Evolutionary conservation across 2,113 vertebrate genomes (phyloP).

Genomic region (Tiliqua scincoides): DNA sequence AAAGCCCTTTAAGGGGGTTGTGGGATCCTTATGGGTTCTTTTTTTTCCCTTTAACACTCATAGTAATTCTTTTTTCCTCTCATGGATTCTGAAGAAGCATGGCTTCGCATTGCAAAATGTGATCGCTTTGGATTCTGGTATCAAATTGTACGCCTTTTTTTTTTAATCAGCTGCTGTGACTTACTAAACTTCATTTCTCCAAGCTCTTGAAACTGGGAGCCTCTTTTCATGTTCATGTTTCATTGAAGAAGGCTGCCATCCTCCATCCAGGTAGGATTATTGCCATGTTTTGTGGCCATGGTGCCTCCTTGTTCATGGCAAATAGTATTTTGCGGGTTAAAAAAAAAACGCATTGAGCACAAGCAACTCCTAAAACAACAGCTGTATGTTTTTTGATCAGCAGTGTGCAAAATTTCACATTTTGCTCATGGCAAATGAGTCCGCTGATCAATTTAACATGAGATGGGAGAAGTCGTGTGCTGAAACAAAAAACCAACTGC

Average conservation of each 20-base stretch:
- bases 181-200: neutral
- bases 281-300: neutral
- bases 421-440: neutral
- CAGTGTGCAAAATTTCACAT: neutral
- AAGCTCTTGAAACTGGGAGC: neutral
- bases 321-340: accelerated
- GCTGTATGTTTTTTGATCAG: neutral
- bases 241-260: neutral
- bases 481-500: neutral
- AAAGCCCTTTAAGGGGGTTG: neutral
- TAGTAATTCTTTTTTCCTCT: neutral
- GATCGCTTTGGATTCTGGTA: neutral
- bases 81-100: neutral
- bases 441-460: neutral
- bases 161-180: neutral
- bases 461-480: neutral
- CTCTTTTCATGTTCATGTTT: conserved; percentile 2
- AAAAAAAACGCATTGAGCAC: neutral
- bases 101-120: neutral
- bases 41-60: neutral
- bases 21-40: no score
- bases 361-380: accelerated
- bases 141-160: neutral
- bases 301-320: neutral
- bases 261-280: neutral